phyloP scores from a whole-genome alignment of 2,797 vertebrate genomes.

The Alcedo atthis region DNA sequence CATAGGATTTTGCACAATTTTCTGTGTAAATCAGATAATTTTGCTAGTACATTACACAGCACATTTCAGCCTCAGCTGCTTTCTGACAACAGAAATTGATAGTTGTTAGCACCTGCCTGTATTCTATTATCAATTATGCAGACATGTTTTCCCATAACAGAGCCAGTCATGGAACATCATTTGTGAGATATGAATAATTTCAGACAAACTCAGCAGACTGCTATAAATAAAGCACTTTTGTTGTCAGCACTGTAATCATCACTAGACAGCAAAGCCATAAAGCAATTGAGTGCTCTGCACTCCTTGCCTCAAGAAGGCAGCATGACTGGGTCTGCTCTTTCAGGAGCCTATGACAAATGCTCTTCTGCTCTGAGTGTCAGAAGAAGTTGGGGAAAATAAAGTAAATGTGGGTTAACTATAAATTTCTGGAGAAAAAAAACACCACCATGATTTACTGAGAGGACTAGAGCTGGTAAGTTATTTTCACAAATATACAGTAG shows the following conservation, averaged over 20 bases:
- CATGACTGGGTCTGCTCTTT: background rate
- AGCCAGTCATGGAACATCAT: conserved; percentile 13
- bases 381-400: background rate
- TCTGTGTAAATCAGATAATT: background rate
- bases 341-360: background rate
- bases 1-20: background rate
- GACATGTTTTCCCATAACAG: conserved; percentile 35
- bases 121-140: conserved; percentile 54
- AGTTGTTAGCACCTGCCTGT: conserved; percentile 42
- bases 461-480: background rate
- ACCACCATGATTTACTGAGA: background rate
- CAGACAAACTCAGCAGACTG: conserved; percentile 19
- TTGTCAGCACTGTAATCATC: conserved; percentile 4
- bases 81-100: conserved; percentile 51
- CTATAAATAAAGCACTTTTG: conserved; percentile 54
- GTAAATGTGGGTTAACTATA: background rate
- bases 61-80: conserved; percentile 9
- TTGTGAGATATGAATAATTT: conserved; percentile 32
- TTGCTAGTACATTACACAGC: conserved; percentile 14
- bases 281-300: background rate
- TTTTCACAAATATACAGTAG: background rate
- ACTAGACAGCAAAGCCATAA: background rate
- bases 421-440: background rate
- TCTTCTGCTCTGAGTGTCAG: background rate
- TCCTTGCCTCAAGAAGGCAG: background rate